phyloP scores from a whole-genome alignment of 2,888 invertebrate genomes.

The Diloba caeruleocephala region DNA sequence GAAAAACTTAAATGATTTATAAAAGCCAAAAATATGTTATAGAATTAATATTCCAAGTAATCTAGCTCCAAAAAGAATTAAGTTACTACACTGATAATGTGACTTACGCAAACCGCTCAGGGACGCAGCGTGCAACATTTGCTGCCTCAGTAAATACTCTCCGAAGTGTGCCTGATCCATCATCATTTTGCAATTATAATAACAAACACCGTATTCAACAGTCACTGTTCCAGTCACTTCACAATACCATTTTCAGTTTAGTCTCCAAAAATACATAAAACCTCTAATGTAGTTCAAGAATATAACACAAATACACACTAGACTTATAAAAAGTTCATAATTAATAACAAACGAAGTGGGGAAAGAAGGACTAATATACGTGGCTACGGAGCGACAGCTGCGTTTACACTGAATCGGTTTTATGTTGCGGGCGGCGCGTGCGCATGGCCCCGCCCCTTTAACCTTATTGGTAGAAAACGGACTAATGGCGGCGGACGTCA shows the following conservation, averaged over 20 bases:
- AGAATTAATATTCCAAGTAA: not conserved
- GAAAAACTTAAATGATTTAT: too few species aligned
- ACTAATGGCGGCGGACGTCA: constrained; percentile 73
- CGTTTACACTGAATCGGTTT: constrained; percentile 78
- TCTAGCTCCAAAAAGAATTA: not conserved
- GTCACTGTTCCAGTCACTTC: constrained; percentile 72
- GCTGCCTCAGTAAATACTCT: constrained; percentile 85
- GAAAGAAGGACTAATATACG: constrained; percentile 62
- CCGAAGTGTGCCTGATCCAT: constrained; percentile 87
- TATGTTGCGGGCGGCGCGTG: constrained; percentile 80
- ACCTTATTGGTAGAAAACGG: constrained; percentile 68
- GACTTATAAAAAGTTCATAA: constrained; percentile 77
- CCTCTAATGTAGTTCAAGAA: constrained; percentile 47
- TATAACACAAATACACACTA: constrained; percentile 60
- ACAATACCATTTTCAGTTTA: constrained; percentile 71
- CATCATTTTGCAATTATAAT: constrained; percentile 73
- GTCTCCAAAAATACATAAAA: constrained; percentile 56
- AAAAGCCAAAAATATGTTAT: not conserved
- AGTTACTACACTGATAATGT: not conserved
- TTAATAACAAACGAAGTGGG: constrained; percentile 66
- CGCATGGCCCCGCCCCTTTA: constrained; percentile 76
- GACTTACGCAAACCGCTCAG: constrained; percentile 82
- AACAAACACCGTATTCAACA: constrained; percentile 58
- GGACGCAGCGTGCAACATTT: constrained; percentile 85
- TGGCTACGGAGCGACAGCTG: constrained; percentile 78